Percentiles rank a stretch among this genome's conserved stretches.
Evolutionary conservation across 2,113 vertebrate species (phyloP).

Genomic region (Anguilla japonica): DNA sequence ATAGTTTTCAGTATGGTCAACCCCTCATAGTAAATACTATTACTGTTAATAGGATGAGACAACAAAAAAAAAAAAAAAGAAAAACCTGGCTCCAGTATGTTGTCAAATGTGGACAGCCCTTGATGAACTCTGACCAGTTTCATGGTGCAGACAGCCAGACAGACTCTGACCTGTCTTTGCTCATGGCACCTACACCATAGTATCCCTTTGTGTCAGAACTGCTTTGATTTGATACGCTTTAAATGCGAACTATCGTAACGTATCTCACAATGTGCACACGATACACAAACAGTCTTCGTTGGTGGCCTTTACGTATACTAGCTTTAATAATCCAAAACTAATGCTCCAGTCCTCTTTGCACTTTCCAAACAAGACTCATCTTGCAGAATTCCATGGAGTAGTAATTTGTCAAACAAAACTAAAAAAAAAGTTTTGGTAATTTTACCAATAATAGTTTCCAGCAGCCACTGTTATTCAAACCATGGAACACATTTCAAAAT

Average conservation of each 20-base stretch:
- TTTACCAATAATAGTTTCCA: conserved; percentile 54
- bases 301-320: conserved; percentile 19
- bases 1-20: conserved; percentile 6
- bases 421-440: conserved; percentile 13
- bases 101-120: not conserved
- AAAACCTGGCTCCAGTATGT: not conserved
- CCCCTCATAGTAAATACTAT: conserved; percentile 23
- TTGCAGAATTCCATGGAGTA: conserved; percentile 9
- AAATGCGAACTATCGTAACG: not conserved
- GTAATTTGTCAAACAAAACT: conserved; percentile 20
- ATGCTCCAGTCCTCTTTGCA: conserved; percentile 5
- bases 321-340: conserved; percentile 27
- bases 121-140: not conserved
- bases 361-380: conserved; percentile 24
- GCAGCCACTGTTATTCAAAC: conserved; percentile 42
- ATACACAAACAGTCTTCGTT: not conserved
- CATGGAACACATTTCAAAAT: conserved; percentile 26
- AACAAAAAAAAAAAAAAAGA: conserved; percentile 17
- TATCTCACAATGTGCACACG: not conserved
- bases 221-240: not conserved
- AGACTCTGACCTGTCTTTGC: not conserved
- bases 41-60: conserved; percentile 33
- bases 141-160: not conserved
- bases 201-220: not conserved
- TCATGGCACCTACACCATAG: not conserved